Evolutionary conservation across 2,888 invertebrate genomes (phyloP).

Genomic region (Thysanoteuthis rhombus): DNA sequence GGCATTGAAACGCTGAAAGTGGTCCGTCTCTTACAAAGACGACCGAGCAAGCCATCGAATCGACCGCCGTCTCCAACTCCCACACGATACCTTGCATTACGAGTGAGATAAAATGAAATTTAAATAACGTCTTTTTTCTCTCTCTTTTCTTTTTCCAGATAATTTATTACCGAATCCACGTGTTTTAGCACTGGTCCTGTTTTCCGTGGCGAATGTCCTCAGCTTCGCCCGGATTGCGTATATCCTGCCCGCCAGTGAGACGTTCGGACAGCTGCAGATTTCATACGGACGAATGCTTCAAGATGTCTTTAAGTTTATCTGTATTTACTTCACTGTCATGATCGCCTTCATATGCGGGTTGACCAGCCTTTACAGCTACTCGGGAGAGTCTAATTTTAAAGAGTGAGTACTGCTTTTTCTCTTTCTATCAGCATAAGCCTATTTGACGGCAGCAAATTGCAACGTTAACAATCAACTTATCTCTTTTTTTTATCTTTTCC

Average conservation of each 20-base stretch:
- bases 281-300: conserved; percentile 51
- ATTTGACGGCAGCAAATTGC: too few relatives aligned
- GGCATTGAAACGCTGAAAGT: too few relatives aligned
- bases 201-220: conserved; percentile 51
- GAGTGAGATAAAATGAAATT: too few relatives aligned
- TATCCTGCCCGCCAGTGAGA: conserved; percentile 51
- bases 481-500: too few relatives aligned
- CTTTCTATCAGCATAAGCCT: too few relatives aligned
- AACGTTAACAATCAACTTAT: too few relatives aligned
- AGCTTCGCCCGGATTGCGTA: conserved; percentile 49
- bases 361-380: conserved; percentile 47
- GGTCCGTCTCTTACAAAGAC: too few relatives aligned
- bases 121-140: background rate
- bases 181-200: conserved; percentile 45
- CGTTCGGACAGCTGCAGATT: conserved; percentile 51
- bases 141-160: conserved; percentile 33
- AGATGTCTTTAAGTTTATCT: conserved; percentile 50
- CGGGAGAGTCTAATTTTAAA: conserved; percentile 35
- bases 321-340: conserved; percentile 49
- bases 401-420: background rate
- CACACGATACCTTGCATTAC: too few relatives aligned
- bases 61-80: too few relatives aligned
- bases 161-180: conserved; percentile 42
- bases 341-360: conserved; percentile 51
- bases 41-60: too few relatives aligned